A percentile compares a stretch with the other conserved stretches of the same genome.
phyloP scores from a whole-genome alignment of 2,113 vertebrate genomes.

The Coregonus clupeaformis region DNA sequence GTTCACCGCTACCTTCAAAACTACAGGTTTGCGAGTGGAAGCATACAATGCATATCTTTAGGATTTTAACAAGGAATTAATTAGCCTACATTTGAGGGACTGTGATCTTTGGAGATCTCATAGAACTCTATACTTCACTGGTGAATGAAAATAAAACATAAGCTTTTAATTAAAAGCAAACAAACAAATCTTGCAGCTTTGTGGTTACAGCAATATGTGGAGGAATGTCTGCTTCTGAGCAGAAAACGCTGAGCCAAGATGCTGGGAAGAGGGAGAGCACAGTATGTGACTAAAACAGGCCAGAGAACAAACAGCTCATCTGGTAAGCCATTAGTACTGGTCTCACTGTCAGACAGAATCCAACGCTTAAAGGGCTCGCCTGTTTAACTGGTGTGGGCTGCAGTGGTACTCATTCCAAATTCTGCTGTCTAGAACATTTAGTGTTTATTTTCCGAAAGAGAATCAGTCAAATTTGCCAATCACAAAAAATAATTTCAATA shows the following conservation, averaged over 20 bases:
- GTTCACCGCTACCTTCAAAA: neutral
- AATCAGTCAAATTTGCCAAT: conserved; percentile 23
- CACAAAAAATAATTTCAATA: neutral
- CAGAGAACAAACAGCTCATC: conserved; percentile 15
- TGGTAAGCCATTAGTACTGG: conserved; percentile 2
- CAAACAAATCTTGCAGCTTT: conserved; percentile 40
- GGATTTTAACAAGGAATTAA: conserved; percentile 31
- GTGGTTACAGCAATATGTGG: conserved; percentile 38
- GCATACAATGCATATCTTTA: conserved; percentile 56
- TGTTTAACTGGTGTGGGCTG: neutral
- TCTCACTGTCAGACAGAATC: conserved; percentile 4
- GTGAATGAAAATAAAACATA: conserved; percentile 25
- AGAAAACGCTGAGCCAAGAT: conserved; percentile 35
- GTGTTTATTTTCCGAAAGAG: neutral
- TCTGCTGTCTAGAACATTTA: too few species aligned
- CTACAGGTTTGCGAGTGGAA: conserved; percentile 28
- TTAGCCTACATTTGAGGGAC: neutral
- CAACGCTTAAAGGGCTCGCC: neutral
- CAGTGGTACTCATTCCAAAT: too few species aligned
- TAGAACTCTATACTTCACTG: conserved; percentile 16
- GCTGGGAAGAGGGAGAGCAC: conserved; percentile 36
- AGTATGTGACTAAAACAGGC: conserved; percentile 54
- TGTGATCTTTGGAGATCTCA: conserved; percentile 2
- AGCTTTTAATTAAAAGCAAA: conserved; percentile 54
- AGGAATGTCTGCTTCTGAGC: conserved; percentile 40